Percentiles rank a stretch among this genome's conserved stretches.
phyloP scores from a whole-genome alignment of 92 coral and sea anemone species.

The Paramuricea clavata region DNA sequence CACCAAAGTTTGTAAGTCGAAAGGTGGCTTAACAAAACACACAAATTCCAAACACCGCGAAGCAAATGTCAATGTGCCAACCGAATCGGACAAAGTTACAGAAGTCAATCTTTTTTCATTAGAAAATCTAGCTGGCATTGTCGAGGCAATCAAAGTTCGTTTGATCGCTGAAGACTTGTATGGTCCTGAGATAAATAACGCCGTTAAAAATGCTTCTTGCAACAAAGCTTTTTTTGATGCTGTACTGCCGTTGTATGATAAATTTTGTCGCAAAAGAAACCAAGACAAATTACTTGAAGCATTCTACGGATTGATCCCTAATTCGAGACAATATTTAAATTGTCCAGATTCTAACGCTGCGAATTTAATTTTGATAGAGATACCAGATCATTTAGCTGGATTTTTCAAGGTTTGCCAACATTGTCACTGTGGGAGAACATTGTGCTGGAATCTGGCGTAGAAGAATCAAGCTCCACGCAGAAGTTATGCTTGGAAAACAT shows the following conservation, averaged over 20 bases:
- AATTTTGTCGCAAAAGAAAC: conserved; percentile 14
- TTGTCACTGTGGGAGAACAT: conserved; percentile 7
- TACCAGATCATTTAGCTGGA: conserved; percentile 8
- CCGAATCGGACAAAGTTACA: too few relatives aligned
- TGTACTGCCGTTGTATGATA: conserved; percentile 17
- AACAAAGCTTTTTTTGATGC: conserved; percentile 12
- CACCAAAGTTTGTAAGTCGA: conserved; percentile 25
- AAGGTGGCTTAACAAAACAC: conserved; percentile 21
- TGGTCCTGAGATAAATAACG: background rate
- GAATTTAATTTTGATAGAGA: background rate
- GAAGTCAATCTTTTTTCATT: background rate
- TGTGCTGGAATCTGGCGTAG: conserved; percentile 1
- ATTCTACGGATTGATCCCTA: background rate
- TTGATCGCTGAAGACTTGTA: conserved; percentile 8
- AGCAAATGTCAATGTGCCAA: background rate
- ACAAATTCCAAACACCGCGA: background rate
- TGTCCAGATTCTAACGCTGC: background rate
- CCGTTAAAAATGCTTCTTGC: conserved; percentile 8
- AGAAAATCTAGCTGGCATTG: conserved; percentile 5
- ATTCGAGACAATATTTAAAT: background rate
- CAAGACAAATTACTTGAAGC: conserved; percentile 21
- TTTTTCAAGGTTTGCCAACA: conserved; percentile 7
- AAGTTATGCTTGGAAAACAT: background rate
- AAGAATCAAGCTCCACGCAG: background rate
- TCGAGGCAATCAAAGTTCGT: conserved; percentile 14